Base-by-base conservation (phyloP, 2,888 invertebrate genomes). In the Ectobius pallidus region DNA sequence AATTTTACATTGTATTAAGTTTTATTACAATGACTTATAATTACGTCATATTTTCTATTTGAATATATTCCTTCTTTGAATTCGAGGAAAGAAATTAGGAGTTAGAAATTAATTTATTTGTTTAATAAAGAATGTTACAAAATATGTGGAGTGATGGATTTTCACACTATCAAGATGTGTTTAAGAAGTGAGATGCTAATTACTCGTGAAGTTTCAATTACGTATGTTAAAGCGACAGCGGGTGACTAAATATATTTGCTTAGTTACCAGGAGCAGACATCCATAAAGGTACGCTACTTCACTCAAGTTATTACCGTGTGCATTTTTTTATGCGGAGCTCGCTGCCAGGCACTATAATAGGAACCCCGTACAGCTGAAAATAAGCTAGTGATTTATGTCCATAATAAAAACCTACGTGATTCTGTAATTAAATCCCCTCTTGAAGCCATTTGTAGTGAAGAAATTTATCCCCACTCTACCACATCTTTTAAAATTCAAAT, bases 331-430 rank as follows among this genome's bases (percentile, higher is more conserved):
- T 25, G 22, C 4, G 11, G 27, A 14, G 27, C 7, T 2, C 7
- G 4, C 22, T 11, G 30, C 16, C 1, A 16, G 55, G 55, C 4
- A n/a, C 55, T 0, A 27, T 27, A 14, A 14, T 25, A 27, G 14
- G 25, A 27, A 16, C 9, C 25, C 16, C 55, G 22, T 49, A 20
- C 49, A 3, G 49, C 18, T 49, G 49, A 49, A 49, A 49, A 49
- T 27, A 55, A 55, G 55, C 27, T 46, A 11, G 16, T 55, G 55
- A 55, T 55, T 55, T 55, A 55, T 55, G 27, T 22, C 55, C 11
- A 14, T 27, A 55, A 55, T 55, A 55, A 55, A 55, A 55, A 25
- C 55, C 25, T 16, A 55, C 55, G 27, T 27, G 27, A 22, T 55
- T 55, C 30, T n/a, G 27, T 55, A 27, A 55, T 55, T 55, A 55